phyloP scores from a whole-genome alignment of 2,888 invertebrate genomes.

The Sphecodes monilicornis region DNA sequence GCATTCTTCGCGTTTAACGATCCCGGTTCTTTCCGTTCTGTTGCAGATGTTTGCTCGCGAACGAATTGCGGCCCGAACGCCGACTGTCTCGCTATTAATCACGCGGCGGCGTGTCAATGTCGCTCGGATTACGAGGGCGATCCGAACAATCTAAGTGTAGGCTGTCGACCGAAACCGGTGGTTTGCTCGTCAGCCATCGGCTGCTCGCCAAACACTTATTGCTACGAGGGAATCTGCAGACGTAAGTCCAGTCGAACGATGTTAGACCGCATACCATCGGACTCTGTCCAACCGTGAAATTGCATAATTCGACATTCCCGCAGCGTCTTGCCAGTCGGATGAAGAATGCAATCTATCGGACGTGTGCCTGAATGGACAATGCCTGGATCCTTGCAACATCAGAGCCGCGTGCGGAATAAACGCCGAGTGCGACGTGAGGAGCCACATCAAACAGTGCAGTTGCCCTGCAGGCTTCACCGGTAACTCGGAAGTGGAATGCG shows the following conservation, averaged over 20 bases:
- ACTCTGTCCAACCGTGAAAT: neutral
- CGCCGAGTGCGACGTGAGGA: constrained; percentile 90
- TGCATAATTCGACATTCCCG: constrained; percentile 8
- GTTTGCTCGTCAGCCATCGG: constrained; percentile 90
- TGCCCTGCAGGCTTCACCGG: constrained; percentile 95
- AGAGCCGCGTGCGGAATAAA: constrained; percentile 93
- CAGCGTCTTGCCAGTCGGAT: constrained; percentile 91
- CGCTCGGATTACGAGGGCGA: constrained; percentile 92
- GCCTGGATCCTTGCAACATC: constrained; percentile 91
- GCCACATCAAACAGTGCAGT: constrained; percentile 91
- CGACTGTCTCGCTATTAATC: constrained; percentile 92
- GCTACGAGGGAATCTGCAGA: constrained; percentile 92
- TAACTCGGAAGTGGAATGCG: constrained; percentile 93
- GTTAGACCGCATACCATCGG: neutral
- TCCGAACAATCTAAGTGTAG: constrained; percentile 88
- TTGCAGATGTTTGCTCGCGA: constrained; percentile 91
- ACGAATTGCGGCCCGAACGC: constrained; percentile 93
- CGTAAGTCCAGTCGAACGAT: constrained; percentile 86
- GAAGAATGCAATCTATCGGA: constrained; percentile 92
- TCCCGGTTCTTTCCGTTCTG: neutral
- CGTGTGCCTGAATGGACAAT: constrained; percentile 93
- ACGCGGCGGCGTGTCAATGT: constrained; percentile 92
- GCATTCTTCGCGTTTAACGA: neutral
- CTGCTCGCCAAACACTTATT: constrained; percentile 92
- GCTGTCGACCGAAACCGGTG: constrained; percentile 91